phyloP scores from a whole-genome alignment of 1,140 invertebrate species.

The Luehdorfia chinensis region DNA sequence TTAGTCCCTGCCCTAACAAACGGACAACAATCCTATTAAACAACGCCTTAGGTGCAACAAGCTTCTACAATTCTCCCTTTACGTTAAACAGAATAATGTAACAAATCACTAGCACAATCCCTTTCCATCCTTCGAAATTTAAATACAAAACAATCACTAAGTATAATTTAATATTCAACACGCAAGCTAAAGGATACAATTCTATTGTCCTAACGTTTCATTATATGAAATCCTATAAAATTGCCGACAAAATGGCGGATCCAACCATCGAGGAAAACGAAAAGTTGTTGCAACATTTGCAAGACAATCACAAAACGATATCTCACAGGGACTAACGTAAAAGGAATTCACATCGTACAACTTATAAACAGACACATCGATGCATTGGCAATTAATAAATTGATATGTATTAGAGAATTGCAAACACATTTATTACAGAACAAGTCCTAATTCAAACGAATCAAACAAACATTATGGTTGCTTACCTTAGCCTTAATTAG shows the following conservation, averaged over 20 bases:
- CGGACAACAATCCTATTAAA: constrained; percentile 40
- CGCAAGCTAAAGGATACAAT: constrained; percentile 47
- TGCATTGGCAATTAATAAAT: too few species aligned
- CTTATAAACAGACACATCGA: too few species aligned
- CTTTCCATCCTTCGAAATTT: background rate
- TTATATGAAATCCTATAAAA: constrained; percentile 25
- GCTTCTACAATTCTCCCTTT: background rate
- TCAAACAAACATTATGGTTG: too few species aligned
- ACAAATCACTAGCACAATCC: background rate
- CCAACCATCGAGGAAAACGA: constrained; percentile 48
- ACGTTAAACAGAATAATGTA: background rate
- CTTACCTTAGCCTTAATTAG: too few species aligned
- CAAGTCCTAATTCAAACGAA: too few species aligned
- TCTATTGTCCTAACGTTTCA: constrained; percentile 49
- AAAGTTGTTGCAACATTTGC: background rate
- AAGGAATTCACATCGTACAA: too few species aligned
- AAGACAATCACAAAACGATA: too few species aligned
- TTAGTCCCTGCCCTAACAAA: constrained; percentile 22
- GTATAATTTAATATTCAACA: background rate
- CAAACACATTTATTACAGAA: too few species aligned
- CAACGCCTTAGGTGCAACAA: background rate
- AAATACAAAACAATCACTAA: constrained; percentile 2
- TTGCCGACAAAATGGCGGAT: constrained; percentile 33
- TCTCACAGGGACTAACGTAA: too few species aligned
- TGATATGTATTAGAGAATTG: too few species aligned